Evolutionary conservation across 2,797 vertebrate genomes (phyloP), one percentile per base, ranked within the genome.

Genomic region (Poeciliopsis infans): DNA sequence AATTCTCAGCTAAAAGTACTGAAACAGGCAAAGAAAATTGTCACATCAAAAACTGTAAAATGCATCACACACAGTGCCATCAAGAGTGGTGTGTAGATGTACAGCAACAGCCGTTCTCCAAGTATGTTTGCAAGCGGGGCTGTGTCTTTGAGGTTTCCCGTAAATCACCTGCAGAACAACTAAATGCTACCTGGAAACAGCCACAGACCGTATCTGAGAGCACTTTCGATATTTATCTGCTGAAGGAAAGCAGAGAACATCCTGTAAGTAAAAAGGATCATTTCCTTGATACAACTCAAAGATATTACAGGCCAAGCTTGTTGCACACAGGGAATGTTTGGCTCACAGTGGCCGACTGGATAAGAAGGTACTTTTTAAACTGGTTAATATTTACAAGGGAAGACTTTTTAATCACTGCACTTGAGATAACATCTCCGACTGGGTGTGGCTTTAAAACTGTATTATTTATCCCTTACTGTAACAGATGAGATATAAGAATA

Each of bases 141-240:
- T 49, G 36, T 12, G 59, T 53, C 59, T 74, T 83, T 43, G 78
- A 85, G 75, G 51, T 81, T 86, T 83, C 72, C 76, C 25, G 59
- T 74, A 72, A 83, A 77, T 78, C 15, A 88, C 74, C 81, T 70
- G 73, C 73, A 81, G 46, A 28, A 41, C 51, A 78, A 72, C 46
- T 78, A 74, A 87, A 82, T 45, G 53, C 39, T 81, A 82, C 51
- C 85, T 89, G 85, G 85, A 88, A 92, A 87, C 49, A 11, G 66
- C 36, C 69, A 83, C 10, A 6, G 59, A 72, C 53, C 47, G 80
- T 43, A 86, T 90, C 77, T 77, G 72, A 85, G 75, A 87, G 33
- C 74, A 76, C 72, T 86, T 87, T 79, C 16, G 51, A 83, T 76
- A 83, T 87, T 71, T 47, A 86, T 90, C 82, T 85, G 78, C 76